phyloP scores from a whole-genome alignment of 2,113 vertebrate genomes.

The Oceanites oceanicus region DNA sequence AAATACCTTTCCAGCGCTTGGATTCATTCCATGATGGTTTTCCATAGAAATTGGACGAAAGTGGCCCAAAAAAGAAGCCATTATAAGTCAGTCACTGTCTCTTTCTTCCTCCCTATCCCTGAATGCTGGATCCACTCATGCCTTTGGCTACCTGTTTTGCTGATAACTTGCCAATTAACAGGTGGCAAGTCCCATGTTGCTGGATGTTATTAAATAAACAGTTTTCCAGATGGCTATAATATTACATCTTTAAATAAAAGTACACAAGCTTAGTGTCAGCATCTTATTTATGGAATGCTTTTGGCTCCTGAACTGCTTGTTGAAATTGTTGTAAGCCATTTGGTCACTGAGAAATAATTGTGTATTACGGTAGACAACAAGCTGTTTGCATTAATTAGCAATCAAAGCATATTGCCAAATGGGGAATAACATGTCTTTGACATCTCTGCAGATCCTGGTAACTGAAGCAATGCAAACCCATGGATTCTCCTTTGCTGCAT shows the following conservation, averaged over 20 bases:
- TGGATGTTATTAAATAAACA: conserved; percentile 3
- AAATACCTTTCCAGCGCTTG: background rate
- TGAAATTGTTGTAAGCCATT: conserved; percentile 65
- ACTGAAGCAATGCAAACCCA: conserved; percentile 19
- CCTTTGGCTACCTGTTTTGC: conserved; percentile 24
- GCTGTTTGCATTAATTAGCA: conserved; percentile 75
- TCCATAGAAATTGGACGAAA: background rate
- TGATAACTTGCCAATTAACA: background rate
- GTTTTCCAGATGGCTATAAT: conserved; percentile 47
- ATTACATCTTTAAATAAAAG: conserved; percentile 58
- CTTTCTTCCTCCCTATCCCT: background rate
- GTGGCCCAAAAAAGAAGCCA: background rate
- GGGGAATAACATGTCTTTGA: conserved; percentile 66
- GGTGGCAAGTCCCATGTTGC: background rate
- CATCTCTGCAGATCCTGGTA: conserved; percentile 57
- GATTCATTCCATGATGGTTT: background rate
- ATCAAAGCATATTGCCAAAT: conserved; percentile 66
- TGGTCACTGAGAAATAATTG: conserved; percentile 70
- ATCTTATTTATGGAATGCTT: conserved; percentile 59
- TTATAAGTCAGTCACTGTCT: background rate
- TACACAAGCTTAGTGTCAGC: conserved; percentile 44
- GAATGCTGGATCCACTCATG: background rate
- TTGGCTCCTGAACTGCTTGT: conserved; percentile 63
- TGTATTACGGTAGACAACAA: conserved; percentile 68
- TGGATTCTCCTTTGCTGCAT: conserved; percentile 25